Evolutionary conservation across 2,113 vertebrate genomes (phyloP), one percentile per base, ranked within the genome.

Genomic region (Oryzias woworae): DNA sequence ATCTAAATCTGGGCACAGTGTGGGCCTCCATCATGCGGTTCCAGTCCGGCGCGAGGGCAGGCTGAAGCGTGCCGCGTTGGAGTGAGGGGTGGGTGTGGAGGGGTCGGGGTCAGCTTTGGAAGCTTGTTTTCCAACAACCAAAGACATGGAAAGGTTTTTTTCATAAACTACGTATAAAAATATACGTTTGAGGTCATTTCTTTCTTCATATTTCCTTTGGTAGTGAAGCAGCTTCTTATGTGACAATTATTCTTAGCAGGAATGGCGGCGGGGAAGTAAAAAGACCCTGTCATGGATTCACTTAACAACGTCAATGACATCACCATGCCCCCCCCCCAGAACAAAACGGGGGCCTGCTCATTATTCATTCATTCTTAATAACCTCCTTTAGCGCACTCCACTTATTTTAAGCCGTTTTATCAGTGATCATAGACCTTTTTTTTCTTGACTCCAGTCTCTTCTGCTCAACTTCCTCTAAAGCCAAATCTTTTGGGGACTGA

Each of bases 311-410:
- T 62, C 16, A 48, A 41, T 77, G 69, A 66, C 80, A 71, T 79
- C 75, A 78, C 46, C 15, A 17, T 14, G 4, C 56, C 41, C 66
- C 65, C 16, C 23, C 31, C 8, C 0, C 48, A 7, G 53, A 53
- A 23, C 52, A 53, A 28, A 62, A 26, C 7, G 14, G 62, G 60
- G 52, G 43, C 82, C 82, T 82, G 66, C 65, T 78, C 61, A 31
- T 83, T 80, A 87, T 70, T 87, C 77, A 86, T 53, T 59, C 67
- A 80, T 54, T 67, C 31, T 13, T 48, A 52, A 66, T 18, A 57
- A 51, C 50, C 54, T 62, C 23, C 20, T 23, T 63, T 1, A 2
- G 31, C 60, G 10, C 3, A 10, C 36, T 36, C 36, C 36, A 10
- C 12, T 36, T 36, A 36, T 36, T 36, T 36, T 36, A 36, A 36